phyloP scores from a whole-genome alignment of 2,113 vertebrate genomes.

The Clarias magur region DNA sequence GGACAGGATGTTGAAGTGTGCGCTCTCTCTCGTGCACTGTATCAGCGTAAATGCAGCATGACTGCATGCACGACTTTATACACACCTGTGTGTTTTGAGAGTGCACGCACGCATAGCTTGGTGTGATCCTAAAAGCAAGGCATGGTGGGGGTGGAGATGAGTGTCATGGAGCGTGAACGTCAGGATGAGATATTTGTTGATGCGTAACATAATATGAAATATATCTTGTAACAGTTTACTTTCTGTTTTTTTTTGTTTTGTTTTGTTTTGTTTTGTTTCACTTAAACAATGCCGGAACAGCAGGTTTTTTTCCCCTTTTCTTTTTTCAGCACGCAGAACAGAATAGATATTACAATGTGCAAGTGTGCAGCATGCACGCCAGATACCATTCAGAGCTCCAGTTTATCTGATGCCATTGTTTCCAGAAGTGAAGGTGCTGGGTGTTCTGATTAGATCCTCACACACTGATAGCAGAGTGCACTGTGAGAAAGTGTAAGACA shows the following conservation, averaged over 20 bases:
- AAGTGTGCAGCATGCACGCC: neutral
- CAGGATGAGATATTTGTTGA: neutral
- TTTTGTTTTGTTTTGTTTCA: too few species aligned
- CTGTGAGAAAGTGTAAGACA: neutral
- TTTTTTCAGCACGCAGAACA: constrained; percentile 1
- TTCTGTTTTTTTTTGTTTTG: too few species aligned
- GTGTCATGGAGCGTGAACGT: neutral
- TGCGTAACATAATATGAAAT: neutral
- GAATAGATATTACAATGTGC: neutral
- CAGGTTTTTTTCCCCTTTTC: neutral
- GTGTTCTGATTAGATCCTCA: neutral
- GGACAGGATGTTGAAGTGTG: constrained; percentile 55
- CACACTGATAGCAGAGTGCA: constrained; percentile 8
- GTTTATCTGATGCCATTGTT: constrained; percentile 21
- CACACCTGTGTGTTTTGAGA: constrained; percentile 3
- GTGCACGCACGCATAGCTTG: constrained; percentile 34
- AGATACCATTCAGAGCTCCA: neutral
- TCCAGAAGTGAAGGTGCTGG: neutral
- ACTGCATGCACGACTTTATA: constrained; percentile 28
- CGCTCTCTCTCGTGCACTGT: constrained; percentile 27
- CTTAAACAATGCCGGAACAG: neutral
- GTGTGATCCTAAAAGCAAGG: neutral
- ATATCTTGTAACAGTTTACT: neutral
- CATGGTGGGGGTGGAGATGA: too few species aligned
- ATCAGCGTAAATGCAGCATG: constrained; percentile 28